Evolutionary conservation across 2,113 vertebrate species (phyloP).

Genomic region (Xiphophorus couchianus): DNA sequence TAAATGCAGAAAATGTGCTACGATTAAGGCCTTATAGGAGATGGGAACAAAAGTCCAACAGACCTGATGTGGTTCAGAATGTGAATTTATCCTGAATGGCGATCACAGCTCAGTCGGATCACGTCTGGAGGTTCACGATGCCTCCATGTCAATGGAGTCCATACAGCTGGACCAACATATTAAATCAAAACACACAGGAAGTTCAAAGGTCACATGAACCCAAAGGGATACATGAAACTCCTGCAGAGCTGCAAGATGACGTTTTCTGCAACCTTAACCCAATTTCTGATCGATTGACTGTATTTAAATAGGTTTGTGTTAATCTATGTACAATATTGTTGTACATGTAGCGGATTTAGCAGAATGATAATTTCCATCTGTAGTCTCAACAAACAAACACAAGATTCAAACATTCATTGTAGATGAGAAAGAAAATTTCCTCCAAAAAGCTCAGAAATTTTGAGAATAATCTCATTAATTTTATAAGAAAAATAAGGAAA

Average conservation of each 20-base stretch:
- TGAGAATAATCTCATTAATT: too few relatives aligned
- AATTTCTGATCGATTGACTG: too few relatives aligned
- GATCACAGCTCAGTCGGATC: not conserved
- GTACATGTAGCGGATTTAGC: too few relatives aligned
- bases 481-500: too few relatives aligned
- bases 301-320: too few relatives aligned
- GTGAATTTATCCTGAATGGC: not conserved
- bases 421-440: too few relatives aligned
- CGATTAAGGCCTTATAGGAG: not conserved
- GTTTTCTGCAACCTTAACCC: not conserved
- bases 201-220: not conserved
- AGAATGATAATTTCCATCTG: too few relatives aligned
- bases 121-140: not conserved
- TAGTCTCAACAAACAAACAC: too few relatives aligned
- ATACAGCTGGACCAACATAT: not conserved
- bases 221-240: not conserved
- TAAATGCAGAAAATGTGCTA: not conserved
- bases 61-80: not conserved
- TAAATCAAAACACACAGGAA: not conserved
- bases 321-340: too few relatives aligned
- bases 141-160: not conserved
- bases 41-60: not conserved
- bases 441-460: too few relatives aligned
- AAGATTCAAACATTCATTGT: too few relatives aligned
- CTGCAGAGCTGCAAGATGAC: not conserved